Evolutionary conservation across 2,113 vertebrate species (phyloP).

Genomic region (Pitta sordida): DNA sequence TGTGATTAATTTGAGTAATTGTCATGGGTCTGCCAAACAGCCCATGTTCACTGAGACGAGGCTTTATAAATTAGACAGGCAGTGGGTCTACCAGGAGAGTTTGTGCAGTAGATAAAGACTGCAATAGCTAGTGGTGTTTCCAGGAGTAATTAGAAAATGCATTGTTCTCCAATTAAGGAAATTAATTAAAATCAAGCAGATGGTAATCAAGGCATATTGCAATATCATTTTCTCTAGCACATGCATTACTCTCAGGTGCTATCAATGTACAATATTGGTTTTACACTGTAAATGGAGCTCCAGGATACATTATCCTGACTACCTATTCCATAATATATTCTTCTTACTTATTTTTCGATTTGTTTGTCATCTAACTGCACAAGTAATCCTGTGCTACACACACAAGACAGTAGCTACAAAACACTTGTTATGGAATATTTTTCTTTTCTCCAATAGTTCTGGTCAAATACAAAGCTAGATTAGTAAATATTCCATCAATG

Average conservation of each 20-base stretch:
- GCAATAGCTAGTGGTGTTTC: constrained; percentile 38
- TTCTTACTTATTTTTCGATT: background rate
- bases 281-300: constrained; percentile 22
- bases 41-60: constrained; percentile 14
- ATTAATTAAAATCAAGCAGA: constrained; percentile 61
- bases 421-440: background rate
- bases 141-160: constrained; percentile 58
- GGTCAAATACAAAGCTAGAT: background rate
- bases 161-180: constrained; percentile 55
- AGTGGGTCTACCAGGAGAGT: constrained; percentile 35
- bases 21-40: constrained; percentile 46
- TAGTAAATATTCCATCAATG: background rate
- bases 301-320: background rate
- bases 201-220: constrained; percentile 47
- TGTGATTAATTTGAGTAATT: constrained; percentile 68
- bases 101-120: constrained; percentile 29
- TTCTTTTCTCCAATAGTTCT: background rate
- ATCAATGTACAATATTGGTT: background rate
- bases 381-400: background rate
- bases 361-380: background rate
- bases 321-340: background rate
- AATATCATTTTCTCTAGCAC: constrained; percentile 44
- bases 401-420: background rate
- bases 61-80: constrained; percentile 50
- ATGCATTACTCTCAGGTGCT: constrained; percentile 42